Base-by-base conservation (phyloP, 2,113 vertebrate species). In the Nansenia antarctica region DNA sequence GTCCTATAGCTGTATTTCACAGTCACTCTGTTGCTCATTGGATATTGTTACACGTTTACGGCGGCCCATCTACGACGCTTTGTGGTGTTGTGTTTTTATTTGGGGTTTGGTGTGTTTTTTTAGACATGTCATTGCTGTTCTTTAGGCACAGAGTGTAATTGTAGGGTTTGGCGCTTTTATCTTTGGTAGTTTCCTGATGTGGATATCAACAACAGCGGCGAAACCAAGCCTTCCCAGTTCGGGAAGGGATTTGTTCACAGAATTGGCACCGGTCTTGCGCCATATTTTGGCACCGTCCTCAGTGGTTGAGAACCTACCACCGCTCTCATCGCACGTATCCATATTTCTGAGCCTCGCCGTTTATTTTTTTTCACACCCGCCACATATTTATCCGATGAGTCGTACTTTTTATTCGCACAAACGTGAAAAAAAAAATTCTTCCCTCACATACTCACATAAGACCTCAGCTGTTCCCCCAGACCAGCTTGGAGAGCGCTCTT, bases 381-480 rank as follows among this genome's bases (percentile, higher is more conserved):
- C 18, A 2, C 53, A 39, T 29, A 30, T 70, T 57, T 24, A 68
- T 4, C 9, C 35, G 12, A 31, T 32, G 24, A 30, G 18, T 35
- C 27, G 30, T 22, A 14, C 5, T 9, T 66, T 71, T 27, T 18
- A 47, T 69, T 71, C 49, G 72, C 55, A 65, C 22, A 65, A 37
- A 34, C n/a, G 45, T 42, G 32, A 34, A 76, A 53, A 27, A 35
- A n/a, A n/a, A n/a, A n/a, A n/a, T n/a, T n/a, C n/a, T n/a, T n/a
- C n/a, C n/a, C n/a, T n/a, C n/a, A n/a, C n/a, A n/a, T n/a, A n/a
- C 64, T 55, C 31, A 62, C 47, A 20, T 77, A 62, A 69, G 69
- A 57, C 63, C 65, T 73, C 78, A 75, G 69, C 76, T 85, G 79
- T 83, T 72, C 42, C n/a, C n/a, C n/a, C 52, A 31, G 22, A 67